Evolutionary conservation across 2,797 vertebrate species (phyloP).

Genomic region (Oceanodroma leucorhoa): DNA sequence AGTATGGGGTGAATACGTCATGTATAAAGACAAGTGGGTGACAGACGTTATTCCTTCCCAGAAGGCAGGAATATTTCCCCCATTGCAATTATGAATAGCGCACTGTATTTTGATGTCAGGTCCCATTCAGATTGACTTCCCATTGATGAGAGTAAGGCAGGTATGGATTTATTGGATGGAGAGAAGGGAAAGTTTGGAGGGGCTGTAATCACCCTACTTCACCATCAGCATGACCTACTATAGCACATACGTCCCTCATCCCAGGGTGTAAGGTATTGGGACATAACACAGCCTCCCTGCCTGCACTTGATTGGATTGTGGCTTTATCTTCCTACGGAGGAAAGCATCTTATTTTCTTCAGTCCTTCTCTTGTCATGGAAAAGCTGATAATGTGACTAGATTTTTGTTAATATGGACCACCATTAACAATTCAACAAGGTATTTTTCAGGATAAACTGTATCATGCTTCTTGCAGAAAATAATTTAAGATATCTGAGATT

Average conservation of each 20-base stretch:
- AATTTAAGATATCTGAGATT: background rate
- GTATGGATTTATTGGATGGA: background rate
- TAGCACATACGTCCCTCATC: rapidly evolving
- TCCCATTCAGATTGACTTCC: background rate
- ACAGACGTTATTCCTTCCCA: background rate
- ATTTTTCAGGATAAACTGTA: background rate
- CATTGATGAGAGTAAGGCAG: background rate
- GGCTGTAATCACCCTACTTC: background rate
- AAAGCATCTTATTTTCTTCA: background rate
- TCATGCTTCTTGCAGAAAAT: background rate
- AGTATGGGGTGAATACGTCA: background rate
- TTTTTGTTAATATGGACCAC: background rate
- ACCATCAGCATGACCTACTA: background rate
- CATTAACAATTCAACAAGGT: background rate
- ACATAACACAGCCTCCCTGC: background rate
- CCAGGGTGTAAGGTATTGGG: background rate
- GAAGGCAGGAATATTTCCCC: background rate
- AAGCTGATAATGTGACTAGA: background rate
- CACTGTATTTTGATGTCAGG: background rate
- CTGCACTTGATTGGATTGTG: background rate
- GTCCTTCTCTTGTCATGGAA: background rate
- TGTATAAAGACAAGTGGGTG: background rate
- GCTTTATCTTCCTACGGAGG: background rate
- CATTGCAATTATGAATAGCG: background rate
- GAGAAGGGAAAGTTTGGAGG: background rate